phyloP scores from a whole-genome alignment of 2,113 vertebrate species.

The Nymphicus hollandicus region DNA sequence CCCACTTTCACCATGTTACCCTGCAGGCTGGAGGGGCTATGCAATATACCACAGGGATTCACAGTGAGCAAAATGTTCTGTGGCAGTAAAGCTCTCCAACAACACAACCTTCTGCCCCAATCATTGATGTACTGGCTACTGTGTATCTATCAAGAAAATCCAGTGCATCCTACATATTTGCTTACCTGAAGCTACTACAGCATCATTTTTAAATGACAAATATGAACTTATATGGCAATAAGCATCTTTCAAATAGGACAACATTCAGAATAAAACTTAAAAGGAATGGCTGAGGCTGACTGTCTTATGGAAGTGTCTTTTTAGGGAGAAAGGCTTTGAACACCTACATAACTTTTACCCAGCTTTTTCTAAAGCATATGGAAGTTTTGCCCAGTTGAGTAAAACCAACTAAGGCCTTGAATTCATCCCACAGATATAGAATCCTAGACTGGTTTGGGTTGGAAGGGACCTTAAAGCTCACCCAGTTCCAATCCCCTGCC shows the following conservation, averaged over 20 bases:
- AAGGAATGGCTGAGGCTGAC: neutral
- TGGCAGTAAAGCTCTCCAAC: neutral
- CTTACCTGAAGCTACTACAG: neutral
- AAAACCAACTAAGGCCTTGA: neutral
- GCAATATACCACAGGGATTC: neutral
- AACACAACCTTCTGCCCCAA: neutral
- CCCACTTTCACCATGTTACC: neutral
- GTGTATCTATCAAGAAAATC: neutral
- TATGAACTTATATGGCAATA: neutral
- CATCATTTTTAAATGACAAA: neutral
- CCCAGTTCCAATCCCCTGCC: neutral
- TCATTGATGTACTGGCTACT: neutral
- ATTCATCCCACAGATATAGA: neutral
- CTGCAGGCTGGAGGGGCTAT: neutral
- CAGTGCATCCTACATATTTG: neutral
- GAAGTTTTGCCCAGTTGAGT: neutral
- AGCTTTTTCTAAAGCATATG: neutral
- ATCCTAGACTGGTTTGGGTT: neutral
- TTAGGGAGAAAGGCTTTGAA: neutral
- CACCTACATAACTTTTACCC: neutral
- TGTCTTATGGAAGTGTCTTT: neutral
- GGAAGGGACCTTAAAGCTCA: neutral
- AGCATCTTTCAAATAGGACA: neutral
- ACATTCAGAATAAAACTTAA: neutral
- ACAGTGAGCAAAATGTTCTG: neutral